Percentiles rank a stretch among this genome's conserved stretches.
Evolutionary conservation across 2,113 vertebrate genomes (phyloP).

Genomic region (Gracilinanus agilis): DNA sequence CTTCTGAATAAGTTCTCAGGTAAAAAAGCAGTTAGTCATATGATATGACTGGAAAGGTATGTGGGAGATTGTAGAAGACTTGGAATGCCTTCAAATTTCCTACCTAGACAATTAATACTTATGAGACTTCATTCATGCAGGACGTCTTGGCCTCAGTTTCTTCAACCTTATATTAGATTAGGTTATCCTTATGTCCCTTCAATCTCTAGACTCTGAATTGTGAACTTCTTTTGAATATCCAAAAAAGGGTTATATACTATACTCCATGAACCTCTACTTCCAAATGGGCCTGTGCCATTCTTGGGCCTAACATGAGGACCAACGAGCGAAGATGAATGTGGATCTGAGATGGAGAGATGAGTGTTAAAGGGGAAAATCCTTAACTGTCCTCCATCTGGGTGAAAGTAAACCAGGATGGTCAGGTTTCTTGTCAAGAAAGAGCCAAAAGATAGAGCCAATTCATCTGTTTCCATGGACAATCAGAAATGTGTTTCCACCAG

Average conservation of each 20-base stretch:
- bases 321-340: not conserved
- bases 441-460: not conserved
- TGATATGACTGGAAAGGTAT: not conserved
- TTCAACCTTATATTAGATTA: not conserved
- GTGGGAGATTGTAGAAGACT: not conserved
- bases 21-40: not conserved
- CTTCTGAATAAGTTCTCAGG: not conserved
- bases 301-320: not conserved
- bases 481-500: not conserved
- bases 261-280: rapidly evolving
- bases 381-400: not conserved
- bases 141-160: not conserved
- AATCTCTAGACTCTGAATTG: not conserved
- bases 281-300: not conserved
- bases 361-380: not conserved
- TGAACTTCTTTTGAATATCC: not conserved
- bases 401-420: not conserved
- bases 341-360: not conserved
- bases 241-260: not conserved
- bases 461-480: not conserved
- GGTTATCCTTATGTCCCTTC: not conserved
- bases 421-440: not conserved
- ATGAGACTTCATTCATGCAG: not conserved
- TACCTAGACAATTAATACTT: not conserved
- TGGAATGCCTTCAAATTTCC: not conserved